Conservation (phyloP, 2,888 invertebrate species). For the Aleiodes testaceus region DNA sequence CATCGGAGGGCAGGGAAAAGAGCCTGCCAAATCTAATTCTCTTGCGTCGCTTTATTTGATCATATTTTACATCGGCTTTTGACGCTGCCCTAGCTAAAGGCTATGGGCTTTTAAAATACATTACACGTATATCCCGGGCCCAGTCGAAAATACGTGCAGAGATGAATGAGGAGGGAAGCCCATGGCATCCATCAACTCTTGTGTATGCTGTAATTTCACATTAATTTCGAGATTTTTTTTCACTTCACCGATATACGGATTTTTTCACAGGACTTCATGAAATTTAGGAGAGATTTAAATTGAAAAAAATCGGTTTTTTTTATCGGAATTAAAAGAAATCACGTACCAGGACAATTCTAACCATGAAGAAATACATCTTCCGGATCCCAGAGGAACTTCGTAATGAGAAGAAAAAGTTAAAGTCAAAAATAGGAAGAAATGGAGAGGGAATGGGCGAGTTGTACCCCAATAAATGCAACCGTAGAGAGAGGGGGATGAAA, state of each 20-base stretch:
- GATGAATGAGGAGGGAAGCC: slow-evolving; percentile 38
- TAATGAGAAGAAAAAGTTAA: slow-evolving; percentile 16
- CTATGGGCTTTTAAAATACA: slow-evolving; percentile 71
- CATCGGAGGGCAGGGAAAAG: slow-evolving; percentile 59
- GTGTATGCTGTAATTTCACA: slow-evolving; percentile 23
- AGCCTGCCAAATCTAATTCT: slow-evolving; percentile 69
- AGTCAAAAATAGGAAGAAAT: neutral
- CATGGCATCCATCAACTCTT: slow-evolving; percentile 15
- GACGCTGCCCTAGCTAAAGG: slow-evolving; percentile 68
- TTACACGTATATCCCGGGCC: slow-evolving; percentile 60
- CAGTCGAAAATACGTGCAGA: slow-evolving; percentile 42
- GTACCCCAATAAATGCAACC: slow-evolving; percentile 22
- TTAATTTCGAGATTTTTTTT: slow-evolving; percentile 27
- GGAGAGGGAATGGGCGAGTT: slow-evolving; percentile 1
- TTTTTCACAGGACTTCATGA: neutral
- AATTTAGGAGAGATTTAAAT: too few relatives aligned
- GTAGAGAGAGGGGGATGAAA: slow-evolving; percentile 24
- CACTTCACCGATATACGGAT: neutral
- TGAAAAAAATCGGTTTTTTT: neutral
- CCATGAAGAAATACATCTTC: slow-evolving; percentile 22
- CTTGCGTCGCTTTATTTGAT: slow-evolving; percentile 69
- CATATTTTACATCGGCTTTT: slow-evolving; percentile 72
- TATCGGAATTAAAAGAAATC: neutral
- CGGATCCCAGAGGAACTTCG: slow-evolving; percentile 6
- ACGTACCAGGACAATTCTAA: slow-evolving; percentile 3